A percentile compares a stretch with the other conserved stretches of the same genome.
phyloP scores from a whole-genome alignment of 1,140 invertebrate genomes.

The Ceratitis capitata region DNA sequence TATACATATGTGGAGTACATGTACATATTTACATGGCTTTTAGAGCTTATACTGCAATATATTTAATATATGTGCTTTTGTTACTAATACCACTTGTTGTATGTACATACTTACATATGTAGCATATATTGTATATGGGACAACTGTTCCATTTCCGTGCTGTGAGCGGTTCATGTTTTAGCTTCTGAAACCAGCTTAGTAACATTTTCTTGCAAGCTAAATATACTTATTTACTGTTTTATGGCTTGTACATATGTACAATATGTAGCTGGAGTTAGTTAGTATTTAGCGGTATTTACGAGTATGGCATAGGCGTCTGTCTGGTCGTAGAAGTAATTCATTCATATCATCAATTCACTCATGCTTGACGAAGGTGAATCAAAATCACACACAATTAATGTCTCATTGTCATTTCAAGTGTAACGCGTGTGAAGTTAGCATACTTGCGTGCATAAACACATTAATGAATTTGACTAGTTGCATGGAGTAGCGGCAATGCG shows the following conservation, averaged over 20 bases:
- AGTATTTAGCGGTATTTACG: constrained; percentile 13
- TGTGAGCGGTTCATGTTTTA: background rate
- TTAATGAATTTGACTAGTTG: too few species aligned
- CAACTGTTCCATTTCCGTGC: background rate
- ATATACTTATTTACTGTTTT: background rate
- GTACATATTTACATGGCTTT: background rate
- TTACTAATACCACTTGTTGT: too few species aligned
- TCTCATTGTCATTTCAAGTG: background rate
- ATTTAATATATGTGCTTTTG: background rate
- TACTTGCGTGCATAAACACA: too few species aligned
- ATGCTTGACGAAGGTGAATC: constrained; percentile 22
- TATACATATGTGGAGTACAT: too few species aligned
- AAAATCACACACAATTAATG: constrained; percentile 19
- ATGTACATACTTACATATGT: too few species aligned
- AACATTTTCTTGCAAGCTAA: background rate
- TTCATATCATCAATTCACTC: constrained; percentile 10
- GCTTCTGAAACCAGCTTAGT: constrained; percentile 2
- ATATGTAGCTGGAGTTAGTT: background rate
- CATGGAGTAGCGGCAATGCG: too few species aligned
- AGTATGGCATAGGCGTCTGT: background rate
- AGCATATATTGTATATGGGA: background rate
- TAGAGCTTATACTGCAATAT: background rate
- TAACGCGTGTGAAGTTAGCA: background rate
- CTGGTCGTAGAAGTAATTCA: background rate
- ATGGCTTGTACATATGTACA: background rate